Conservation (phyloP, 2,888 invertebrate species). For the Sinodicranocentrus sp. region DNA sequence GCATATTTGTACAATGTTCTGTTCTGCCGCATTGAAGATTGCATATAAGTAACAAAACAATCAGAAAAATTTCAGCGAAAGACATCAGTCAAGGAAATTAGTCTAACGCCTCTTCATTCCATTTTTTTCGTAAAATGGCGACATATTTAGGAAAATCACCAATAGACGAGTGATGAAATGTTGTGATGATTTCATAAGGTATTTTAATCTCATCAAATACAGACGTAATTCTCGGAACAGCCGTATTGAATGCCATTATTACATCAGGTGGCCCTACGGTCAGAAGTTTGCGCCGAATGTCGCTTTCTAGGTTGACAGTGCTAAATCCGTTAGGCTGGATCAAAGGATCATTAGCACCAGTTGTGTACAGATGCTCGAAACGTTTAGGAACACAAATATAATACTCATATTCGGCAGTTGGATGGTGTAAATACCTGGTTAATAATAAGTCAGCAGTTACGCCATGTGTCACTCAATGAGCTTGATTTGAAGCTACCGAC, state of each 20-base stretch:
- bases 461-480: too few relatives aligned
- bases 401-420: constrained; percentile 65
- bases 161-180: neutral
- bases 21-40: too few relatives aligned
- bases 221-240: neutral
- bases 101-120: too few relatives aligned
- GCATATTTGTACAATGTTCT: too few relatives aligned
- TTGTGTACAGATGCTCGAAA: neutral
- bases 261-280: constrained; percentile 1
- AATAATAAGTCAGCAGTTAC: too few relatives aligned
- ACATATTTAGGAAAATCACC: neutral
- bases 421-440: constrained; percentile 71
- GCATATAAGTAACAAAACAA: too few relatives aligned
- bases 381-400: constrained; percentile 71
- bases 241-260: neutral
- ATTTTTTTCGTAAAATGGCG: neutral
- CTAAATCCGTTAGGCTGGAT: constrained; percentile 26
- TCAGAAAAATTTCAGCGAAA: too few relatives aligned
- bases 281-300: neutral
- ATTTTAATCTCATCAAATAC: constrained; percentile 10
- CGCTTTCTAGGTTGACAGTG: neutral
- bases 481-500: too few relatives aligned
- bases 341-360: neutral
- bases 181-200: neutral
- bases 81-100: too few relatives aligned